These are phyloP conservation scores for Lytechinus pictus DNA, from an alignment of 35 echinoderm and acorn worm species.

Conservation along the genomic window DNA sequence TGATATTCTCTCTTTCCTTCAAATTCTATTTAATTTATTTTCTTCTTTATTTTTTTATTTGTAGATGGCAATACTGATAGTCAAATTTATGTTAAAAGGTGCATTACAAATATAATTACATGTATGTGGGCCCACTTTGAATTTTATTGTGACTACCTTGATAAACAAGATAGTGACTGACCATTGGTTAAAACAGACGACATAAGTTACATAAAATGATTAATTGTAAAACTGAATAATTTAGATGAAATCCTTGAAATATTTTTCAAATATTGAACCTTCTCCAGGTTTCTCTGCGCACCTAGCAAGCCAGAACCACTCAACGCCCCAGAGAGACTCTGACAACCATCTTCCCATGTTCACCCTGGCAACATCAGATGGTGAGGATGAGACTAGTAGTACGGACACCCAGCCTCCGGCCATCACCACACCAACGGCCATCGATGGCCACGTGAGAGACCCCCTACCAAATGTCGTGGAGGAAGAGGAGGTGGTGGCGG, in stretches of 20 bases:
- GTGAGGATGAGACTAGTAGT: constrained; percentile 31
- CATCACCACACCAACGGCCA: not conserved
- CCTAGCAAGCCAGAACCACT: not conserved
- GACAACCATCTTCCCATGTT: constrained; percentile 30
- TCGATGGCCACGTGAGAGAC: not conserved
- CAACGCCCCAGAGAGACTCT: not conserved
- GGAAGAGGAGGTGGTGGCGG: constrained; percentile 24
- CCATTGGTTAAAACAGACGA: too few relatives aligned
- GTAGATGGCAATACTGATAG: too few relatives aligned
- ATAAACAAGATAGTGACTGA: too few relatives aligned
- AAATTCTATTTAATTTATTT: too few relatives aligned
- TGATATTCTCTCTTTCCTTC: too few relatives aligned
- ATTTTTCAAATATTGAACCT: not conserved
- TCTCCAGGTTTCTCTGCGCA: constrained; percentile 24
- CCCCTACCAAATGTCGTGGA: not conserved
- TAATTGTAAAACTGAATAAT: too few relatives aligned
- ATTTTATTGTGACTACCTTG: too few relatives aligned
- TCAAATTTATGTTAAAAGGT: not conserved
- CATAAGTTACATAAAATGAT: too few relatives aligned
- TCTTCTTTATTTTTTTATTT: too few relatives aligned
- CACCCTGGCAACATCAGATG: constrained; percentile 11
- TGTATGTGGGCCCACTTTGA: too few relatives aligned
- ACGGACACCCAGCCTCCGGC: constrained; percentile 30
- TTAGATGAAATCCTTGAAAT: not conserved
- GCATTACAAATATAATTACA: too few relatives aligned